Base-by-base conservation (phyloP, 2,113 vertebrate species). In the Syrrhaptes paradoxus region DNA sequence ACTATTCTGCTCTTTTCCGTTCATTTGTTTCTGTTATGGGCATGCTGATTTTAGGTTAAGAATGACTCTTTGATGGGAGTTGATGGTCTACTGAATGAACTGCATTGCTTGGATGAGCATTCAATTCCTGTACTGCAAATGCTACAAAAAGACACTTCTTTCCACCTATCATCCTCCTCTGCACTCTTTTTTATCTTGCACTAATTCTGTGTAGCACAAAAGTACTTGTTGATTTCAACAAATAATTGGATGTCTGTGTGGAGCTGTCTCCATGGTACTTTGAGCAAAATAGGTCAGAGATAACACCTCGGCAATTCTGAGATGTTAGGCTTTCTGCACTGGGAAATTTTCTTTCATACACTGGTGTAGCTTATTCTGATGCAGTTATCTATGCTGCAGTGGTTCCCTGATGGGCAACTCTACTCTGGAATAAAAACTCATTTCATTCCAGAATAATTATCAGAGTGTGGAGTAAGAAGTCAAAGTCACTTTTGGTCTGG, bases 1-100 rank as follows among this genome's bases (percentile, higher is more conserved):
- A 75, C 82, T 77, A 72, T 95, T 97, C 95, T 96, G 76, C 96
- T 85, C 95, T 75, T 96, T 96, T 96, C 95, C 96, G 93, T 96
- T 96, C 92, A 84, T 88, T 95, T 96, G 90, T 90, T 74, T 86
- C 92, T 90, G 71, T 81, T 91, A 63, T 10, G 72, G 95, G 92
- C 88, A 80, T 68, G 79, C 92, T 68, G 94, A 78, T 93, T 75
- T 90, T 55, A 8, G 80, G n/a, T 63, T 94, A 94, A 97, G 96
- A 96, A 96, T 96, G 86, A 89, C 77, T 92, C 94, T 97, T 97
- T 97, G 95, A 97, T 84, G 85, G 90, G 48, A 96, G 52, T 24
- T 88, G 90, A 57, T 0, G n/a, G 72, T 77, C 92, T 95, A 0
- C 75, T 97, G 95, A 96, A 97, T 95, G 95, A 88, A 19, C 83